Percentiles rank a stretch among this genome's conserved stretches.
phyloP scores from a whole-genome alignment of 2,797 vertebrate species.

The Pipistrellus nathusii region DNA sequence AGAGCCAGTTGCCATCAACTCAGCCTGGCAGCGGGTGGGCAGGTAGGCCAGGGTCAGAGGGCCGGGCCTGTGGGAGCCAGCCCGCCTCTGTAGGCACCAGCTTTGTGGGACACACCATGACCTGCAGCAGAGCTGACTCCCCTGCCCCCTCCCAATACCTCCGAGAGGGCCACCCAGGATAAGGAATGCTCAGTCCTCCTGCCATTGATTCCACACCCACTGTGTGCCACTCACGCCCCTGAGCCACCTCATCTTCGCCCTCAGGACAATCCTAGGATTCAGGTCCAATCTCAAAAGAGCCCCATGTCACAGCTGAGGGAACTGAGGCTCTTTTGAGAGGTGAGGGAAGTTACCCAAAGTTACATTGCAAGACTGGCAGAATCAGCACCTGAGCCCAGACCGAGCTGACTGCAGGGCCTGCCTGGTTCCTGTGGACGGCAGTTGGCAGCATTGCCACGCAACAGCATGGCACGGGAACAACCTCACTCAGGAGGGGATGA shows the following conservation, averaged over 20 bases:
- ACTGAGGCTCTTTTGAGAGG: not conserved
- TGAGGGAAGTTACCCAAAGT: not conserved
- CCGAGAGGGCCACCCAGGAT: not conserved
- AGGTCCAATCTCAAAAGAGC: not conserved
- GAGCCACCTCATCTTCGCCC: not conserved
- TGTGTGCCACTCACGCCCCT: not conserved
- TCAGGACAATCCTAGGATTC: not conserved
- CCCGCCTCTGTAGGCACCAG: not conserved
- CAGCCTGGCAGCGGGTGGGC: slow-evolving; percentile 6
- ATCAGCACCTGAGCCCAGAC: not conserved
- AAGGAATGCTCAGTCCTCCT: not conserved
- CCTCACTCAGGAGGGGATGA: not conserved
- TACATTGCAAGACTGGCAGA: not conserved
- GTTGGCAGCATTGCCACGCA: not conserved
- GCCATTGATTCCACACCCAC: not conserved
- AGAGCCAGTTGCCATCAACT: slow-evolving; percentile 53
- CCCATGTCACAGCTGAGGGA: not conserved
- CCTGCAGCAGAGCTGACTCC: not conserved
- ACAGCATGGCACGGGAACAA: not conserved
- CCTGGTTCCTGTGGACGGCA: not conserved
- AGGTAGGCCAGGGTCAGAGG: not conserved
- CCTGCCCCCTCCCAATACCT: not conserved
- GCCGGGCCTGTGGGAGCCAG: not conserved
- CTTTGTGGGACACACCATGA: not conserved
- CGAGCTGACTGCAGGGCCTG: not conserved